These are phyloP conservation scores for Poliocrania exsul DNA, from an alignment of 2,797 vertebrate species.

Conservation along the genomic window DNA sequence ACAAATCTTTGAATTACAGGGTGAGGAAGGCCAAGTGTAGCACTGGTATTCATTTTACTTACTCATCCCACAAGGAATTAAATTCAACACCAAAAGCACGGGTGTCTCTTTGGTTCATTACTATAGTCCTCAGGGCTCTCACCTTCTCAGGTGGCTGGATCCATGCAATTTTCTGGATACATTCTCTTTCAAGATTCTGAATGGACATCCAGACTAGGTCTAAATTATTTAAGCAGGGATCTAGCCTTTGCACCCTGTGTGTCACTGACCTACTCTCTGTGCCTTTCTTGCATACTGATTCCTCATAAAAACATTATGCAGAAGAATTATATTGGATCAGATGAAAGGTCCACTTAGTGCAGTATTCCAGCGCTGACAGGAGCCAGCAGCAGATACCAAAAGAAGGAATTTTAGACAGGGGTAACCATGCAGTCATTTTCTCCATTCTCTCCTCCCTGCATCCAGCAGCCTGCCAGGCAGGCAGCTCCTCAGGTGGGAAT, in stretches of 20 bases:
- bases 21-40: neutral
- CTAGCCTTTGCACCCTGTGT: neutral
- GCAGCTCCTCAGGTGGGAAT: neutral
- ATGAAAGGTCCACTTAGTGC: neutral
- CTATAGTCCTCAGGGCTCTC: neutral
- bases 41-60: neutral
- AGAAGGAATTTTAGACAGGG: neutral
- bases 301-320: neutral
- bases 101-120: neutral
- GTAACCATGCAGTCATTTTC: neutral
- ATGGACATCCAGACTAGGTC: neutral
- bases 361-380: neutral
- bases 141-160: neutral
- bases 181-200: accelerated
- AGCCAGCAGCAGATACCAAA: neutral
- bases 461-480: neutral
- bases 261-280: neutral
- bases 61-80: neutral
- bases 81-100: neutral
- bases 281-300: neutral
- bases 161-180: neutral
- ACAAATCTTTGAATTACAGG: neutral
- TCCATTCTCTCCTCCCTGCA: neutral
- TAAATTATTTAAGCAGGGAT: neutral
- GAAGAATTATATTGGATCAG: neutral